Conservation (phyloP, 2,113 vertebrate genomes). For the Centrocercus urophasianus region DNA sequence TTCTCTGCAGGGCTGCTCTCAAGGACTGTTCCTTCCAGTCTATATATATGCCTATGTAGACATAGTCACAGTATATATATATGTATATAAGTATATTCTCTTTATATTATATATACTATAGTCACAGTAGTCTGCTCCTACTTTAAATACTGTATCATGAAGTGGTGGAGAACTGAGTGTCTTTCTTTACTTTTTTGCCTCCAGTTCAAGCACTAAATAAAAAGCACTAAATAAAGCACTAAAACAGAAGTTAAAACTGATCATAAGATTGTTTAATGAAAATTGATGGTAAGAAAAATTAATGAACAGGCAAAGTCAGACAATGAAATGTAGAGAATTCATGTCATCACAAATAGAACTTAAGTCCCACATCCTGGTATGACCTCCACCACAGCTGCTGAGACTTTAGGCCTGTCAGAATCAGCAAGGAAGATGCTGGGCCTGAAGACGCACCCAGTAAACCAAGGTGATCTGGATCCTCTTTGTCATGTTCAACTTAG, state of each 20-base stretch:
- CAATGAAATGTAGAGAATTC: neutral
- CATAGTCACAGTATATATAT: no score
- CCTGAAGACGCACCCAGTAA: neutral
- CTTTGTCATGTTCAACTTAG: neutral
- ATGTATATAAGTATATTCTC: no score
- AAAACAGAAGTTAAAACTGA: neutral
- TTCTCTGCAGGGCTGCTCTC: no score
- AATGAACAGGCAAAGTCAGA: neutral
- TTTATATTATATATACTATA: no score
- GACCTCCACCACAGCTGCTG: fast-evolving
- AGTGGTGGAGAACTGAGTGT: fast-evolving
- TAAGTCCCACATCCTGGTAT: neutral
- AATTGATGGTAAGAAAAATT: neutral
- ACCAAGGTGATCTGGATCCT: neutral
- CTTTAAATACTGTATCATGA: neutral
- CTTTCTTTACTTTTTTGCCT: neutral
- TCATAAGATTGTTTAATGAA: neutral
- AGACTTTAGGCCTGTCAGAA: neutral
- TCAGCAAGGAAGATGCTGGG: neutral
- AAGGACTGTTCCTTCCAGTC: no score
- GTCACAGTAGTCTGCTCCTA: no score
- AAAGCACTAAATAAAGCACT: neutral
- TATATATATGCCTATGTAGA: no score
- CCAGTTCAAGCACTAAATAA: neutral
- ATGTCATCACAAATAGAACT: neutral